Conservation (phyloP, 2,888 invertebrate genomes). For the Apocheima hispidaria region DNA sequence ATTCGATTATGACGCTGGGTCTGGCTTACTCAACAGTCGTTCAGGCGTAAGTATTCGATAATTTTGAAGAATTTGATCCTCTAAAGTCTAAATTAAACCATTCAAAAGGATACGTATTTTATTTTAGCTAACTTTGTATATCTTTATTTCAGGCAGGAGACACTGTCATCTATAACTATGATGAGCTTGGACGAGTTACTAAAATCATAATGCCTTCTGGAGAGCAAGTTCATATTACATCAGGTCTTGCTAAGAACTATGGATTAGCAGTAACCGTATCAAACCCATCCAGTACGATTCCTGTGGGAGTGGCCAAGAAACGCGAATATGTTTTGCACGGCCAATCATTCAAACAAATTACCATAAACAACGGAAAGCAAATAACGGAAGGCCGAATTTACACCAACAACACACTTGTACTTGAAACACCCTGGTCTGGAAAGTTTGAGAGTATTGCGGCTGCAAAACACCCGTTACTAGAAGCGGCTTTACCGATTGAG, state of each 20-base stretch:
- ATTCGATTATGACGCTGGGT: slow-evolving; percentile 95
- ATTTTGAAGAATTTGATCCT: slow-evolving; percentile 2
- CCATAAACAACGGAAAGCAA: slow-evolving; percentile 90
- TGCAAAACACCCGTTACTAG: slow-evolving; percentile 92
- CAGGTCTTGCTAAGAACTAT: slow-evolving; percentile 91
- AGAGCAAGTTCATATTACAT: slow-evolving; percentile 92
- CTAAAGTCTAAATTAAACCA: neutral
- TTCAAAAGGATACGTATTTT: neutral
- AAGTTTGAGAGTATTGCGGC: slow-evolving; percentile 91
- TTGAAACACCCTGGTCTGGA: slow-evolving; percentile 91
- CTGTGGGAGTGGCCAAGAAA: slow-evolving; percentile 85
- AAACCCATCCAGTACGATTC: slow-evolving; percentile 80
- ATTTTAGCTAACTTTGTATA: slow-evolving; percentile 30
- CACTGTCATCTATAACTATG: slow-evolving; percentile 96
- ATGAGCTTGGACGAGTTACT: slow-evolving; percentile 94
- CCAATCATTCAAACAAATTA: slow-evolving; percentile 88
- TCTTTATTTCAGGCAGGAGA: slow-evolving; percentile 89
- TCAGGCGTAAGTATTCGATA: slow-evolving; percentile 88
- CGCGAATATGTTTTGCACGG: slow-evolving; percentile 88
- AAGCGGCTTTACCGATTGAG: slow-evolving; percentile 94
- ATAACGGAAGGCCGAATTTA: slow-evolving; percentile 91
- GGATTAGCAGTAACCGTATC: slow-evolving; percentile 91
- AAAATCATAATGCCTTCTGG: slow-evolving; percentile 96
- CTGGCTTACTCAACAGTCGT: slow-evolving; percentile 94
- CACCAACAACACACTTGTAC: slow-evolving; percentile 92